A percentile compares a stretch with the other conserved stretches of the same genome.
phyloP scores from a whole-genome alignment of 1,140 invertebrate genomes.

The Pygmarrhopalites habei region DNA sequence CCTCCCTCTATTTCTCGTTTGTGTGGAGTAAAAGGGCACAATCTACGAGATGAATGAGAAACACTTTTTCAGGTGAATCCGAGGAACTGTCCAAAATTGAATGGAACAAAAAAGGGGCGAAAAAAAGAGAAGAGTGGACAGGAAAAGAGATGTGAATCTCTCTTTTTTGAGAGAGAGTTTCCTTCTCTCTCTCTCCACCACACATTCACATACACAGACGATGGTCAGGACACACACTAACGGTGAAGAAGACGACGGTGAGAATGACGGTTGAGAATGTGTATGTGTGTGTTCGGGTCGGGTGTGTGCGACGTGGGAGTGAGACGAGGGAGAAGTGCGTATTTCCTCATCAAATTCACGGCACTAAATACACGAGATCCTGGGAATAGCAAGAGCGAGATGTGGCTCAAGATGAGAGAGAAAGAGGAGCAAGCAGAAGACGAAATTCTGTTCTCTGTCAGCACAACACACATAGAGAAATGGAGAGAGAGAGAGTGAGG shows the following conservation, averaged over 20 bases:
- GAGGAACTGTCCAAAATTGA: no score
- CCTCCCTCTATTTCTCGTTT: no score
- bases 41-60: no score
- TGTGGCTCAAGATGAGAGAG: no score
- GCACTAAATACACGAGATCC: background rate
- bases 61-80: no score
- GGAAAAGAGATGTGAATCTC: no score
- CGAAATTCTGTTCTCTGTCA: background rate
- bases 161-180: no score
- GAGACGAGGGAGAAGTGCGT: background rate
- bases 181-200: no score
- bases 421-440: background rate
- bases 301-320: background rate
- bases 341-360: slow-evolving; percentile 2
- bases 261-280: background rate
- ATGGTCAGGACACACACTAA: background rate
- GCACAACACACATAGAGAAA: background rate
- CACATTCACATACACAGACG: background rate
- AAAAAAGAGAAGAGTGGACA: no score
- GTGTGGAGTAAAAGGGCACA: no score
- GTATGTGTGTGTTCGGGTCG: background rate
- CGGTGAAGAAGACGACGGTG: background rate
- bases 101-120: no score
- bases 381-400: background rate
- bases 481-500: background rate